These are phyloP conservation scores for Psittacula cyanocephala DNA, from an alignment of 2,113 vertebrate species.

Conservation along the genomic window DNA sequence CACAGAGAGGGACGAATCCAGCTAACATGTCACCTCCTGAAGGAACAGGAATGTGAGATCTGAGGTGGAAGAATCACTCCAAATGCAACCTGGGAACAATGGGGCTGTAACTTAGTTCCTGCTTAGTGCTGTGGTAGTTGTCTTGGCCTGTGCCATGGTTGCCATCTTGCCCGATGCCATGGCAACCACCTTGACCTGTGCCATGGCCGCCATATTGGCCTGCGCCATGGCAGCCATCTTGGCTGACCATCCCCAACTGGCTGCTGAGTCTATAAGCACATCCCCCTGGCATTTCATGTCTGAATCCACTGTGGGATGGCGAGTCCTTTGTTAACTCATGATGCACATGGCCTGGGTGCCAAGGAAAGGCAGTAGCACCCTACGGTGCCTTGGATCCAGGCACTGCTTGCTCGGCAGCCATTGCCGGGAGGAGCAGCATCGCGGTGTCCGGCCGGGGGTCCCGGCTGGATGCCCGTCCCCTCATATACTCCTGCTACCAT, in stretches of 20 bases:
- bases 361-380: not conserved
- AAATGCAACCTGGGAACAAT: not conserved
- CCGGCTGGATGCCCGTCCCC: not conserved
- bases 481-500: slow-evolving; percentile 52
- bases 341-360: not conserved
- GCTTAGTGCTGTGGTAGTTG: not conserved
- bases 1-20: not conserved
- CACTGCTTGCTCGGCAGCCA: not conserved
- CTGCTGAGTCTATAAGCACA: rapidly evolving
- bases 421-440: not conserved
- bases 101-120: not conserved
- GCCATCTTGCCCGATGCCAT: not conserved
- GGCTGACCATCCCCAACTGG: not conserved
- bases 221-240: no score
- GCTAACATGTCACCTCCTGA: not conserved
- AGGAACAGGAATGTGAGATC: not conserved
- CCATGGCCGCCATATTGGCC: not conserved
- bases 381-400: not conserved
- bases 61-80: not conserved
- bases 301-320: rapidly evolving
- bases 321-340: not conserved
- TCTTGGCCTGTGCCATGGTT: not conserved
- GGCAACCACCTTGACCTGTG: not conserved
- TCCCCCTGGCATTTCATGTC: rapidly evolving
- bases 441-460: rapidly evolving